phyloP scores from a whole-genome alignment of 2,888 invertebrate species.

The Maniola hyperantus region DNA sequence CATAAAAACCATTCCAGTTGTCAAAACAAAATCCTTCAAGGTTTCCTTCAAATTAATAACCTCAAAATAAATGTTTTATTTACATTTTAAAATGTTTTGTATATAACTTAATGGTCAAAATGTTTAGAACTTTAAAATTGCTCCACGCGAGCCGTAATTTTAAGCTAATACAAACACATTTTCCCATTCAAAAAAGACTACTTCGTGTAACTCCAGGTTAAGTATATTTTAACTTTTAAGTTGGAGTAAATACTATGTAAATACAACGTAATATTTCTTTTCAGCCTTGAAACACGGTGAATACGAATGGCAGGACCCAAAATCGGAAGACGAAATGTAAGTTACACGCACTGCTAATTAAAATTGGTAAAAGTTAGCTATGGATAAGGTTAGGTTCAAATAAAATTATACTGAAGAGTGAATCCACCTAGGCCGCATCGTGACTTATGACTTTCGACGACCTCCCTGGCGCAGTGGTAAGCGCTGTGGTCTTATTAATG shows the following conservation, averaged over 20 bases:
- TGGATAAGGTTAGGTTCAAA: background rate
- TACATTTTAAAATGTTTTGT: background rate
- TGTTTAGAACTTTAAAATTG: constrained; percentile 47
- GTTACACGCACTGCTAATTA: constrained; percentile 51
- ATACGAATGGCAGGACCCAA: constrained; percentile 96
- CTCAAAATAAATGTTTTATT: constrained; percentile 1
- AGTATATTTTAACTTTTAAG: constrained; percentile 24
- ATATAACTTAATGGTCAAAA: constrained; percentile 42
- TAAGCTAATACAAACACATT: constrained; percentile 40
- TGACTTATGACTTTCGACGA: too few species aligned
- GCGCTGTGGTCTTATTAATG: too few species aligned
- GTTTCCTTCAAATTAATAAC: constrained; percentile 4
- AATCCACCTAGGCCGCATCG: too few species aligned
- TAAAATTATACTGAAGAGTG: background rate
- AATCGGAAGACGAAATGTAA: constrained; percentile 95
- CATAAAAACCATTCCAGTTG: background rate
- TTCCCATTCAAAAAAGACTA: constrained; percentile 44
- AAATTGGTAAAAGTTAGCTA: background rate
- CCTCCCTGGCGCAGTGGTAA: too few species aligned
- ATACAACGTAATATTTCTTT: constrained; percentile 46
- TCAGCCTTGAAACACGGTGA: constrained; percentile 86
- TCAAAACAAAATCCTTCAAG: background rate
- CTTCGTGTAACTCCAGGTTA: constrained; percentile 61
- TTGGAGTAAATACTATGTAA: background rate
- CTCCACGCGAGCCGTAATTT: constrained; percentile 40